phyloP scores from a whole-genome alignment of 2,113 vertebrate species.

The Heterocephalus glaber region DNA sequence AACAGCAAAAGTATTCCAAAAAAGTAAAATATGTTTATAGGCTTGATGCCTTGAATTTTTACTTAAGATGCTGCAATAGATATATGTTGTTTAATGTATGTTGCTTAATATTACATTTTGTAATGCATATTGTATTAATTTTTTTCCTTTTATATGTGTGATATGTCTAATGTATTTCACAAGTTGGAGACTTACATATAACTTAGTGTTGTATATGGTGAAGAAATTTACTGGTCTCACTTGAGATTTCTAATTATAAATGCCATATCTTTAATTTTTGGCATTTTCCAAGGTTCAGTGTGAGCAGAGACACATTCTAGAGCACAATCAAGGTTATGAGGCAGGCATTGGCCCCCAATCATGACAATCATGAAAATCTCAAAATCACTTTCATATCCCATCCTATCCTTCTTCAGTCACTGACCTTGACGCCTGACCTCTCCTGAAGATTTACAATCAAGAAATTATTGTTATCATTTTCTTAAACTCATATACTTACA shows the following conservation, averaged over 20 bases:
- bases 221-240: background rate
- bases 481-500: conserved; percentile 88
- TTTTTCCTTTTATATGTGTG: background rate
- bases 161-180: background rate
- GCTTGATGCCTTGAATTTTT: background rate
- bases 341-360: background rate
- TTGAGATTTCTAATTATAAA: conserved; percentile 6
- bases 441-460: conserved; percentile 36
- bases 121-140: background rate
- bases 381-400: background rate
- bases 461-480: background rate
- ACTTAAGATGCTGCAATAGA: background rate
- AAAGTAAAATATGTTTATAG: background rate
- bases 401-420: background rate
- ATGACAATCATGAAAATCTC: background rate
- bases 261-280: conserved; percentile 14
- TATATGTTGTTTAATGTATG: background rate
- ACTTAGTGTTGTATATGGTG: background rate
- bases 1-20: background rate
- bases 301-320: background rate
- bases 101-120: background rate
- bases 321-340: background rate
- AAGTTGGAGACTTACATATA: background rate
- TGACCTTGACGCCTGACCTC: background rate
- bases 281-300: background rate